Base-by-base conservation (phyloP, 2,888 invertebrate genomes). In the Parthenolecanium corni region DNA sequence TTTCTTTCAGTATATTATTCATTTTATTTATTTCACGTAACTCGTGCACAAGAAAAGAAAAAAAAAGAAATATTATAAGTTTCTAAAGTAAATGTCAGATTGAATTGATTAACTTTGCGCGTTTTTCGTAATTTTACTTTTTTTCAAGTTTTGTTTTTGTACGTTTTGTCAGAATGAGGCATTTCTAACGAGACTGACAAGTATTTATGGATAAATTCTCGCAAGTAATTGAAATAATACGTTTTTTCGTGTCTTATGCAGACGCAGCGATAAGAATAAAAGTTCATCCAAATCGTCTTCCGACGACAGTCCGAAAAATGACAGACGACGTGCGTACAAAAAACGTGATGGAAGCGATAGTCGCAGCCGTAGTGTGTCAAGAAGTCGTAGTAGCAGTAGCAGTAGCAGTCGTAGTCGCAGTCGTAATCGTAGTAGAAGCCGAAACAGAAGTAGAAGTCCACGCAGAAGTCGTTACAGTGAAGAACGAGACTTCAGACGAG, bases 321-420 rank as follows among this genome's bases (percentile, higher is more conserved):
- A 52, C 21, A 49, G 23, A 11, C 49, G 49, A 52, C 25, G 52
- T 6, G 21, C 20, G 6, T 47, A 40, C 21, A 51, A 16, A 38
- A 51, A 40, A 23, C n/a, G 16, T 21, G 24, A 11, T 20, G 38
- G 21, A 16, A 46, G 18, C 46, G 20, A 11, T 2, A 46, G 46
- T 46, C 46, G 18, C 18, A n/a, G n/a, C n/a, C n/a, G n/a, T n/a
- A n/a, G n/a, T n/a, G n/a, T n/a, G n/a, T n/a, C n/a, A n/a, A n/a
- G n/a, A n/a, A n/a, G n/a, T n/a, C n/a, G n/a, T n/a, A 49, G 61
- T 51, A 21, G 51, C 18, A 51, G 51, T 51, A 25, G 61, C 36
- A 49, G 31, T 38, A 12, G 52, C 11, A 51, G 61, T 61, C 51
- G 51, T 16, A 51, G 51, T 20, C 61, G 61, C 4, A 57, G 46